Base-by-base conservation (phyloP, 2,113 vertebrate species). In the Elachura formosa region DNA sequence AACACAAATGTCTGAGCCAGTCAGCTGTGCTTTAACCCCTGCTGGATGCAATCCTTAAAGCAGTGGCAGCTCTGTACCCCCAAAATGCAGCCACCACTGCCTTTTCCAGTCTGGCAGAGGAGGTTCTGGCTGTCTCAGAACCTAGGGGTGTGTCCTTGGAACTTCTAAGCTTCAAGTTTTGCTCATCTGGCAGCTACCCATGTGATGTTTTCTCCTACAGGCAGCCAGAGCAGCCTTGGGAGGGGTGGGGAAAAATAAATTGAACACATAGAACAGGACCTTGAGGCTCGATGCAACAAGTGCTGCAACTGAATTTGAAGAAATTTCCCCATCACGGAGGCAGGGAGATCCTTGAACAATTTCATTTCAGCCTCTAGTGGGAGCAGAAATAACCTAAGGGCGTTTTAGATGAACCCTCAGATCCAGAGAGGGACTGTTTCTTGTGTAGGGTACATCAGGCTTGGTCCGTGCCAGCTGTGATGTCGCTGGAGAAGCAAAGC, bases 71-170 rank as follows among this genome's bases (percentile, higher is more conserved):
- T 48, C 41, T 46, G 12, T 20, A n/a, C 2, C 12, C n/a, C n/a
- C 4, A 15, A 21, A 75, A 33, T 29, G 5, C 9, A 54, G 11
- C 14, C 31, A 22, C 2, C 11, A 0, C 2, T 45, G 64, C 28
- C 8, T 72, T 56, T 38, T 19, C 25, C 41, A 24, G 45, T 9
- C 41, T 59, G 29, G 36, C 29, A 66, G 22, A 38, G 54, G 59
- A 59, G 56, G 24, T 22, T n/a, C 59, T 80, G 51, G 13, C 69
- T 89, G 36, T 21, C 5, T 5, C 8, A 10, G 26, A 71, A 19
- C 48, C 31, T 24, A 9, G 31, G 13, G 55, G 4, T 17, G 15
- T 51, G 8, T 46, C 46, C 14, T 26, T 2, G 0, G 20, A 29
- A n/a, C 12, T 24, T 51, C 14, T 33, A 6, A 56, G 12, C 12